These are phyloP conservation scores for Brachionus calyciflorus DNA, from an alignment of 1,140 invertebrate species.

Conservation along the genomic window DNA sequence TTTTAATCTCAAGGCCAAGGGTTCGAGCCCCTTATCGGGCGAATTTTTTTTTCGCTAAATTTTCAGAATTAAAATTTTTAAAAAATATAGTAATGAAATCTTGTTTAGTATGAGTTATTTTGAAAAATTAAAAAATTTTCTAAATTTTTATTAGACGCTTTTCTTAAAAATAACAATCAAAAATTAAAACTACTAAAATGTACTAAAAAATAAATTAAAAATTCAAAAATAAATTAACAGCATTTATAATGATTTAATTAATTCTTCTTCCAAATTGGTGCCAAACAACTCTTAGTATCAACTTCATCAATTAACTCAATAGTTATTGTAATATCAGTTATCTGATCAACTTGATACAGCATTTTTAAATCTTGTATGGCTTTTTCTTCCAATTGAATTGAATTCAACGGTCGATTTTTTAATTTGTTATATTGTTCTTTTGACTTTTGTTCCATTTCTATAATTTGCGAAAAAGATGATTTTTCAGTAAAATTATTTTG, in stretches of 20 bases:
- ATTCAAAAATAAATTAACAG: background rate
- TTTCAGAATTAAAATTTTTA: no score
- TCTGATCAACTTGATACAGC: conserved; percentile 14
- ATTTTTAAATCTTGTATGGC: conserved; percentile 31
- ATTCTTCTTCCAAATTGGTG: conserved; percentile 40
- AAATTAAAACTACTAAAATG: background rate
- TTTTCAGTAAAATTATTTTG: background rate
- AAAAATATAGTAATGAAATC: no score
- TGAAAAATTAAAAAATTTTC: no score
- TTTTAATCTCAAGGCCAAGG: no score
- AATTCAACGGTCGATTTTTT: conserved; percentile 27
- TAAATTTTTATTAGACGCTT: no score
- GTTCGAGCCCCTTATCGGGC: no score
- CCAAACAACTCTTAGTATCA: background rate
- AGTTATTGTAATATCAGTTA: conserved; percentile 27
- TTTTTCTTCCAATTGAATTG: conserved; percentile 36
- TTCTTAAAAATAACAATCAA: no score
- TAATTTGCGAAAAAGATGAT: conserved; percentile 18
- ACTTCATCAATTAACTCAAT: conserved; percentile 39
- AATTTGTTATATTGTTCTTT: conserved; percentile 29
- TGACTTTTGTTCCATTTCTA: conserved; percentile 40
- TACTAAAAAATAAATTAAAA: background rate
- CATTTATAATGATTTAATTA: background rate
- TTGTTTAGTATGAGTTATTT: no score
- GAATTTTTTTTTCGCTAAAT: no score